These are phyloP conservation scores for Platichthys stellatus DNA, from an alignment of 2,113 vertebrate species.

Conservation along the genomic window DNA sequence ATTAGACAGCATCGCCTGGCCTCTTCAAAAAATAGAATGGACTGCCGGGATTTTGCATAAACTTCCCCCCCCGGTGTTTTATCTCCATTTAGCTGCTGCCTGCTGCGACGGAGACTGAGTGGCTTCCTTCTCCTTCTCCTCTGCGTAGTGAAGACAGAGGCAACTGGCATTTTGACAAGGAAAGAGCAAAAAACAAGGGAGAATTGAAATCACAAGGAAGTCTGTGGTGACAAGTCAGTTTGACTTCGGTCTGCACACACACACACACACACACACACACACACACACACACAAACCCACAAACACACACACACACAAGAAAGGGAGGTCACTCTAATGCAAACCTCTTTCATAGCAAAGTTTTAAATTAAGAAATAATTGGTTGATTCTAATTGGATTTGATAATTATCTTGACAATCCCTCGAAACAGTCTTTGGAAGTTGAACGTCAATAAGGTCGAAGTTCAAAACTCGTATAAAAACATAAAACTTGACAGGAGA, in stretches of 20 bases:
- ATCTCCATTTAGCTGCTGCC: constrained; percentile 38
- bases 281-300: neutral
- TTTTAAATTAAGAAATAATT: constrained; percentile 6
- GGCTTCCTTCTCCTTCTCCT: constrained; percentile 17
- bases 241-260: no score
- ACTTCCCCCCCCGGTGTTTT: constrained; percentile 20
- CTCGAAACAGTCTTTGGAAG: no score
- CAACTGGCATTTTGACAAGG: constrained; percentile 51
- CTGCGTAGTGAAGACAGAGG: constrained; percentile 8
- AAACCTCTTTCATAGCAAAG: no score
- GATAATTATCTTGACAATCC: neutral
- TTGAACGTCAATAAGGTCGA: no score
- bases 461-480: neutral
- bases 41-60: constrained; percentile 18
- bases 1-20: constrained; percentile 6
- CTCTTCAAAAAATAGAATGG: neutral
- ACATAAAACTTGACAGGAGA: no score
- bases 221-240: neutral
- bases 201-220: constrained; percentile 23
- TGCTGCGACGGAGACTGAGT: constrained; percentile 43
- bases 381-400: neutral
- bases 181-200: constrained; percentile 33
- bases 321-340: no score
- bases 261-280: neutral
- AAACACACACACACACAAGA: no score